A percentile compares a stretch with the other conserved stretches of the same genome.
Conservation (phyloP, 2,888 invertebrate genomes). For the Agrilus cyanescens region DNA sequence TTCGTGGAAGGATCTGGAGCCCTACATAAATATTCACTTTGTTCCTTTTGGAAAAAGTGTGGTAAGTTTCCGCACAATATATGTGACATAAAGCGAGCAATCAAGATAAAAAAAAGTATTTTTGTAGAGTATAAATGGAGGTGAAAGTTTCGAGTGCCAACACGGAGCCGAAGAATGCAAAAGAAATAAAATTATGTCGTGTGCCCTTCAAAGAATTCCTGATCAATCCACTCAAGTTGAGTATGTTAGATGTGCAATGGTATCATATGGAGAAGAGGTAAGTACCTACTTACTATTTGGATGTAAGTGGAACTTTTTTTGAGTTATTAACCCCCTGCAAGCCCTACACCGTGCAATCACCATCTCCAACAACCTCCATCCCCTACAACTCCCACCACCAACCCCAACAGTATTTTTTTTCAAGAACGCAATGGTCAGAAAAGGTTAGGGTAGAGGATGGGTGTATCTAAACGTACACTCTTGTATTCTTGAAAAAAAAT, state of each 20-base stretch:
- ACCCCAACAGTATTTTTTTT: too few relatives aligned
- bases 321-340: too few relatives aligned
- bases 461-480: too few relatives aligned
- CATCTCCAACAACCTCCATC: too few relatives aligned
- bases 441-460: too few relatives aligned
- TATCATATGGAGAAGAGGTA: constrained; percentile 18
- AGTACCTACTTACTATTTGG: too few relatives aligned
- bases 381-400: too few relatives aligned
- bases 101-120: background rate
- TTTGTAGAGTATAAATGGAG: constrained; percentile 24
- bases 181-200: constrained; percentile 52
- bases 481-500: too few relatives aligned
- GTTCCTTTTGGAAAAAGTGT: constrained; percentile 54
- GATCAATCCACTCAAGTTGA: constrained; percentile 31
- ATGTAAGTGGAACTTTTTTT: too few relatives aligned
- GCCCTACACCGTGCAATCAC: too few relatives aligned
- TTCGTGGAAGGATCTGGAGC: constrained; percentile 36
- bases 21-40: constrained; percentile 40
- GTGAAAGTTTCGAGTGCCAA: constrained; percentile 44
- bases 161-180: constrained; percentile 51
- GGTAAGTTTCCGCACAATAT: constrained; percentile 32
- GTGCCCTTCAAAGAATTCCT: constrained; percentile 36
- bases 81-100: background rate
- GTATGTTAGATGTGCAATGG: constrained; percentile 31
- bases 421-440: too few relatives aligned